A percentile compares a stretch with the other conserved stretches of the same genome.
Evolutionary conservation across 2,113 vertebrate species (phyloP).

Genomic region (Rattus rattus): DNA sequence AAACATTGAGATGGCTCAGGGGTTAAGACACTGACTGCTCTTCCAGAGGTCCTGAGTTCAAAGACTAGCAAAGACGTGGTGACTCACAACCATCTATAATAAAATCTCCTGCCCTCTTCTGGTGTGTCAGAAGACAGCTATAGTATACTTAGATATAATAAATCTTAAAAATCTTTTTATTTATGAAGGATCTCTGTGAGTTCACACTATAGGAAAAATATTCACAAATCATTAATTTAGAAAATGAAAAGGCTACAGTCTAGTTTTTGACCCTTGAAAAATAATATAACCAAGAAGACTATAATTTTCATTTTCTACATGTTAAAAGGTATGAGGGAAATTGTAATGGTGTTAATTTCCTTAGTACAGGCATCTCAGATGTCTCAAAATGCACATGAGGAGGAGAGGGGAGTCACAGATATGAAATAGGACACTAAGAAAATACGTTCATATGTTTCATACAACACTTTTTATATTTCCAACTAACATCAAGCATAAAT

Average conservation of each 20-base stretch:
- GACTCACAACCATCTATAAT: too few species aligned
- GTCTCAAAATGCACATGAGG: neutral
- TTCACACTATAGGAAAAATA: neutral
- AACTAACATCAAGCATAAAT: neutral
- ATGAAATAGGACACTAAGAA: neutral
- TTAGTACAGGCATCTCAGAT: neutral
- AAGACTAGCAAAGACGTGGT: too few species aligned
- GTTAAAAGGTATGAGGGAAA: neutral
- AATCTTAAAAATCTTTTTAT: neutral
- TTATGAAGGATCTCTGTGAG: neutral
- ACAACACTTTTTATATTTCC: neutral
- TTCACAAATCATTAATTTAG: neutral
- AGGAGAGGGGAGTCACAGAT: neutral
- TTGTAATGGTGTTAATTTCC: neutral
- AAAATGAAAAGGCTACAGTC: neutral
- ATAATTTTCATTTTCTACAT: neutral
- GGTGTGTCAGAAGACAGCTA: too few species aligned
- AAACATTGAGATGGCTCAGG: neutral
- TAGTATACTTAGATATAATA: too few species aligned
- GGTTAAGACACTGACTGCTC: too few species aligned
- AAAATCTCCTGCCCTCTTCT: too few species aligned
- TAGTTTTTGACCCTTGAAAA: neutral
- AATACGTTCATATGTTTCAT: neutral
- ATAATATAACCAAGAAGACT: neutral
- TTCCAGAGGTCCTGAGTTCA: too few species aligned